Base-by-base conservation (phyloP, 2,888 invertebrate genomes). In the Parnassius apollo region DNA sequence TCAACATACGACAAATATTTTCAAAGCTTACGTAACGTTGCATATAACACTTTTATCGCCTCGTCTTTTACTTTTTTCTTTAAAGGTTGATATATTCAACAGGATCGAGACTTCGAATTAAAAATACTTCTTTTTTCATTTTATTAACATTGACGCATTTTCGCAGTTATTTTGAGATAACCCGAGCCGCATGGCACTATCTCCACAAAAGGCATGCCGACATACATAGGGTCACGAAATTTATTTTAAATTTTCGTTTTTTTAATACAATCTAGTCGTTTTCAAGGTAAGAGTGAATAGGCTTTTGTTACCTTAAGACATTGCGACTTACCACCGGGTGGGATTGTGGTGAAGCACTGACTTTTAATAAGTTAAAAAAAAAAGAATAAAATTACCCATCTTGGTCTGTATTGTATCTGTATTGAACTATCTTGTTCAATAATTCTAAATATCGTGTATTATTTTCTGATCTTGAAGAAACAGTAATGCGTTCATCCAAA, bases 101-200 rank as follows among this genome's bases (percentile, higher is more conserved):
- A 51, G 50, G 50, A 22, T 22, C n/a, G 55, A 45, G 52, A 50
- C 13, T 62, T 52, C 51, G 22, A 52, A 52, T 64, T 52, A 59
- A 64, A 48, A 13, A 64, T 50, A 57, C 44, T 12, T 62, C 25
- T 25, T 55, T 49, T 52, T 57, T 46, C 53, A 51, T 53, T 49
- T 49, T 49, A 18, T 49, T 49, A 49, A 49, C 13, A 18, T 9
- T 13, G 49, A 49, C 49, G 46, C 52, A n/a, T 48, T 13, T 22
- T 48, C 53, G 57, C 57, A 46, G 62, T 57, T 57, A 53, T 57
- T 53, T 57, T 22, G 25, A 57, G 57, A 62, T 62, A 62, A 62
- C 62, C 51, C 44, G 18, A 42, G 12, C 45, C 57, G 61, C 46
- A 42, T 42, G 35, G n/a, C 50, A 57, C 45, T 18, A 42, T 25